Evolutionary conservation across 2,888 invertebrate species (phyloP), one percentile per base, ranked within the genome.

Genomic region (Linyphia triangularis): DNA sequence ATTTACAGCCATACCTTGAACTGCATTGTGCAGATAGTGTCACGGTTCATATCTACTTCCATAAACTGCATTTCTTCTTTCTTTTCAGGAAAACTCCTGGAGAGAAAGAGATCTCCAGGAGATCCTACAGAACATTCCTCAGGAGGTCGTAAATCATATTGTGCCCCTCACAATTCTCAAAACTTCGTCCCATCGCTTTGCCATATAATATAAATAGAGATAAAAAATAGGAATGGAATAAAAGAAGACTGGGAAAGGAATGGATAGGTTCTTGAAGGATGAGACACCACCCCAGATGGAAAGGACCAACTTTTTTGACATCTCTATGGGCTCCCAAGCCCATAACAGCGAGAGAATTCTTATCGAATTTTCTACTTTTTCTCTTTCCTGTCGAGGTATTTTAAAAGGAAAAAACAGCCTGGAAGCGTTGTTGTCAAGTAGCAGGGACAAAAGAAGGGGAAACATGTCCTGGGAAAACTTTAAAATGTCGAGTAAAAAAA

Each of bases 111-210:
- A 16, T 19, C 7, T 67, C 67, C 33, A 7, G n/a, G 67, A 67
- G n/a, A 51, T 26, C 26, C 70, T 43, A 22, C 16, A 51, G 51
- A 26, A 43, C 24, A 43, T 63, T 26, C 37, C 61, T 6, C 10
- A 24, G 37, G 40, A 22, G 26, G 61, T 22, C 63, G 63, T 77
- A 63, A 77, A 77, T 77, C 77, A 77, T 77, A 63, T 5, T 24
- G 70, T 40, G 33, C 24, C 61, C 77, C 24, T 63, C 77, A 40
- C 77, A 77, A 33, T 63, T 63, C 77, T 61, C 61, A 40, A 37
- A 77, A 26, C 24, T 59, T 26, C 16, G n/a, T 19, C 26, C n/a
- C 19, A 3, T 33, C 33, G n/a, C n/a, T n/a, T n/a, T 7, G n/a
- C 40, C 73, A 19, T 61, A 22, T 33, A 67, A 30, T 67, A 13